Evolutionary conservation across 2,888 invertebrate species (phyloP), one percentile per base, ranked within the genome.

Genomic region (Tachina fera): DNA sequence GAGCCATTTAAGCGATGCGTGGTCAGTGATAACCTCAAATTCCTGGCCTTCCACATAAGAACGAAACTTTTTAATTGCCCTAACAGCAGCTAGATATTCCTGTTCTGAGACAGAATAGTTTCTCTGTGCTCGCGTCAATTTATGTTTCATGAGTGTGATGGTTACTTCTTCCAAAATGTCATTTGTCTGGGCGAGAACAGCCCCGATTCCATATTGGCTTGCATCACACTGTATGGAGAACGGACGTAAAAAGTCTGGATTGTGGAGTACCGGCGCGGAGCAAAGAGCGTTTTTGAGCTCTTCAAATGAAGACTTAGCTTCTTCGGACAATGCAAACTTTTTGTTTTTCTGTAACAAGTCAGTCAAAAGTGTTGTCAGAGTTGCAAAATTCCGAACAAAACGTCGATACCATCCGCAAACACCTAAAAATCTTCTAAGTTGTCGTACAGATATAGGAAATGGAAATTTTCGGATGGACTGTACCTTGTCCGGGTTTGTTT

Each of bases 381-480:
- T 68, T 8, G 49, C 60, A 49, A 60, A 74, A 61, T 74, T 49
- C 9, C 51, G n/a, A 9, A 74, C 41, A 49, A 65, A 75, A 9
- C 61, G 49, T 16, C 74, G 11, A 10, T 63, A 74, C 61, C 51
- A 74, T 1, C 51, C 61, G 61, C 74, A 74, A 9, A 61, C 39
- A 13, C 72, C 60, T 9, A 60, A 47, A 45, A 63, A 61, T 31
- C 74, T 39, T 56, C 75, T 63, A n/a, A 75, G 10, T 11, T 75
- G 65, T 31, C 65, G 53, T 5, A 76, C n/a, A 1, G 65, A 53
- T n/a, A 9, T 65, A 45, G 76, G 76, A 4, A 65, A 63, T 0
- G 31, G 41, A 51, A 58, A 61, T 8, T 75, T 19, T 47, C 14
- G n/a, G 39, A 51, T 51, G 9, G 61, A 31, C 51, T 53, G 53